Conservation (phyloP, 2,888 invertebrate species). For the Hypolimnas misippus region DNA sequence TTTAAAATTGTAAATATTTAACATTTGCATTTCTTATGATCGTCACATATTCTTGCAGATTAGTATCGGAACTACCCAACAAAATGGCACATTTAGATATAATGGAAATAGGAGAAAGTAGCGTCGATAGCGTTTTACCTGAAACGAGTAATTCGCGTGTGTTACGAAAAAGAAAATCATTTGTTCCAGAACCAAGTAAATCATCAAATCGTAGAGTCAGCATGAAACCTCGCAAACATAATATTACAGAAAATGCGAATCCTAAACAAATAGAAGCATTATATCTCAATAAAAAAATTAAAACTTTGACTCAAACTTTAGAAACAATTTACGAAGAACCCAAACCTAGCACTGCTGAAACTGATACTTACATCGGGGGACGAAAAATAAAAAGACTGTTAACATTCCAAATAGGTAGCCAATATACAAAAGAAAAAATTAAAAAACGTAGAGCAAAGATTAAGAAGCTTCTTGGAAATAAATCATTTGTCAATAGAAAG, state of each 20-base stretch:
- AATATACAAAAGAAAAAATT: slow-evolving; percentile 81
- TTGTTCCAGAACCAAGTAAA: slow-evolving; percentile 64
- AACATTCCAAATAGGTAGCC: slow-evolving; percentile 79
- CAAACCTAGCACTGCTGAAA: slow-evolving; percentile 69
- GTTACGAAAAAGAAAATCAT: slow-evolving; percentile 70
- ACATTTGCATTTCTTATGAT: not conserved
- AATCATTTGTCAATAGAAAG: slow-evolving; percentile 76
- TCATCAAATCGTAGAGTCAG: slow-evolving; percentile 74
- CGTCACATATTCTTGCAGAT: slow-evolving; percentile 52
- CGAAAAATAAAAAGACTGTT: slow-evolving; percentile 84
- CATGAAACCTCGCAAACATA: slow-evolving; percentile 76
- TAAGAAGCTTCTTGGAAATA: slow-evolving; percentile 81
- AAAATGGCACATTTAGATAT: slow-evolving; percentile 79
- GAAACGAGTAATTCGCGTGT: slow-evolving; percentile 57
- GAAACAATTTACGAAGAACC: slow-evolving; percentile 87
- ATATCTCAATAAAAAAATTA: slow-evolving; percentile 83
- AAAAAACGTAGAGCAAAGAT: slow-evolving; percentile 84
- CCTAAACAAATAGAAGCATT: slow-evolving; percentile 80
- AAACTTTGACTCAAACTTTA: slow-evolving; percentile 78
- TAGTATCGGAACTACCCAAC: slow-evolving; percentile 69
- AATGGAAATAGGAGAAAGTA: slow-evolving; percentile 67
- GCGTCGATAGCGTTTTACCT: slow-evolving; percentile 48
- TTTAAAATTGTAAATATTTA: not conserved
- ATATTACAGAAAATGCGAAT: slow-evolving; percentile 66
- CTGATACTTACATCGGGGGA: slow-evolving; percentile 74